phyloP scores from a whole-genome alignment of 2,113 vertebrate genomes.

The Chloroceryle aenea region DNA sequence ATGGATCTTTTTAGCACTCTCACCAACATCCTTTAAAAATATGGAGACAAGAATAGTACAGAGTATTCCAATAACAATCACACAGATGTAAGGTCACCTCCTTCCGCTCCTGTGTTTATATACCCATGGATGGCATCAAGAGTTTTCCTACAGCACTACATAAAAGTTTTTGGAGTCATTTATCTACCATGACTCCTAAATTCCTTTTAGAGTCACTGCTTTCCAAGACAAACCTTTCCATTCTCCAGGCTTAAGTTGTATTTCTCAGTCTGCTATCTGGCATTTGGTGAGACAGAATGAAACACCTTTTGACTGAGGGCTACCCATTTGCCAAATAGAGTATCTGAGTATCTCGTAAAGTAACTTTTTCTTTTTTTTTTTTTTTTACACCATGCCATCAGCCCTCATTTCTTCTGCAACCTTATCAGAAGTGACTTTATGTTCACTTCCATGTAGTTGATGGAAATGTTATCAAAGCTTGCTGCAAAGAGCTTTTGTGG shows the following conservation, averaged over 20 bases:
- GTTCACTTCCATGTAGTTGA: not conserved
- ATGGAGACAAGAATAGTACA: not conserved
- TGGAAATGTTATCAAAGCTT: not conserved
- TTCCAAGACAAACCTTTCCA: not conserved
- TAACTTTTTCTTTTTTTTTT: not conserved
- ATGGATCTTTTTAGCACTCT: constrained; percentile 24
- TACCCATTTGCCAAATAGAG: not conserved
- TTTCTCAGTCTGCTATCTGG: not conserved
- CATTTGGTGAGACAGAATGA: constrained; percentile 18
- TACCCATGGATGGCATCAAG: not conserved
- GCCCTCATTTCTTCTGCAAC: not conserved
- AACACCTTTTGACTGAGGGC: not conserved
- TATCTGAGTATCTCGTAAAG: not conserved
- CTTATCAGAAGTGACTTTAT: constrained; percentile 5
- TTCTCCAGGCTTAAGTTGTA: not conserved
- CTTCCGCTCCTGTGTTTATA: constrained; percentile 14
- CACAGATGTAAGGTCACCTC: not conserved
- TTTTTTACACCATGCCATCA: not conserved
- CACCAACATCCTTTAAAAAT: not conserved
- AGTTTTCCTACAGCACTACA: not conserved
- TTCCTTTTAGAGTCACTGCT: not conserved
- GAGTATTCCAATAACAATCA: not conserved
- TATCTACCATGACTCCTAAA: not conserved
- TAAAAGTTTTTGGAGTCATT: not conserved
- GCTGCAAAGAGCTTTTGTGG: not conserved